phyloP scores from a whole-genome alignment of 2,797 vertebrate species.

The Tragopan temminckii region DNA sequence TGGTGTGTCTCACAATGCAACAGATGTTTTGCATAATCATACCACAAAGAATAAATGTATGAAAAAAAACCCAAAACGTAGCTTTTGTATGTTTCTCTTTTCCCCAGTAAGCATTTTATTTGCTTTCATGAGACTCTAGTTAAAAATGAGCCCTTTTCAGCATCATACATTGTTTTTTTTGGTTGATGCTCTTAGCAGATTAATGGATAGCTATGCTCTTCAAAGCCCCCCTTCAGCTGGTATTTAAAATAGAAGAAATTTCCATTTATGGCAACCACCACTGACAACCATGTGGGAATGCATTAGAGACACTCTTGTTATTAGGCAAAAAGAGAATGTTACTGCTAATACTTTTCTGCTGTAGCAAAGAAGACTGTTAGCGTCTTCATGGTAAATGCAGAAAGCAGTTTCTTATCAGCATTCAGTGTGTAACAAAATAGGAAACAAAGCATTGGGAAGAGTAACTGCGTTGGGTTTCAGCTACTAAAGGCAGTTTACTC shows the following conservation, averaged over 20 bases:
- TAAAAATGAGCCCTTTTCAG: conserved; percentile 9
- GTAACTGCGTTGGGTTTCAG: neutral
- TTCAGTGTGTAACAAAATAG: neutral
- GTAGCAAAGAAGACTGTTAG: neutral
- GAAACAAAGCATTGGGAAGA: neutral
- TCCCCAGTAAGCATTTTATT: conserved; percentile 5
- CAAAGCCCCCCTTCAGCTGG: conserved; percentile 7
- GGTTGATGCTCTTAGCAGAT: conserved; percentile 2
- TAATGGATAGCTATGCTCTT: conserved; percentile 13
- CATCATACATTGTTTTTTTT: neutral
- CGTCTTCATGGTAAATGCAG: conserved; percentile 6
- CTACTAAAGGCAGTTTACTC: neutral
- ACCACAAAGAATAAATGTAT: neutral
- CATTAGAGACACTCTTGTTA: conserved; percentile 43
- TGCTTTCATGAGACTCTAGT: conserved; percentile 30
- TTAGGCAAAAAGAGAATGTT: conserved; percentile 8
- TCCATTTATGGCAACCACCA: conserved; percentile 48
- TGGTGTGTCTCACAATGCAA: neutral
- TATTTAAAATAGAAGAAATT: conserved; percentile 66
- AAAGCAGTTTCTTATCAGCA: conserved; percentile 3
- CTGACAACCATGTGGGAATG: conserved; percentile 25
- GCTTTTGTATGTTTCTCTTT: conserved; percentile 1
- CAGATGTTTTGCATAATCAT: conserved; percentile 9
- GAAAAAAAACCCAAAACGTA: neutral
- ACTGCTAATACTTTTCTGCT: conserved; percentile 24